Evolutionary conservation across 1,140 invertebrate species (phyloP).

Genomic region (Eciton burchellii): DNA sequence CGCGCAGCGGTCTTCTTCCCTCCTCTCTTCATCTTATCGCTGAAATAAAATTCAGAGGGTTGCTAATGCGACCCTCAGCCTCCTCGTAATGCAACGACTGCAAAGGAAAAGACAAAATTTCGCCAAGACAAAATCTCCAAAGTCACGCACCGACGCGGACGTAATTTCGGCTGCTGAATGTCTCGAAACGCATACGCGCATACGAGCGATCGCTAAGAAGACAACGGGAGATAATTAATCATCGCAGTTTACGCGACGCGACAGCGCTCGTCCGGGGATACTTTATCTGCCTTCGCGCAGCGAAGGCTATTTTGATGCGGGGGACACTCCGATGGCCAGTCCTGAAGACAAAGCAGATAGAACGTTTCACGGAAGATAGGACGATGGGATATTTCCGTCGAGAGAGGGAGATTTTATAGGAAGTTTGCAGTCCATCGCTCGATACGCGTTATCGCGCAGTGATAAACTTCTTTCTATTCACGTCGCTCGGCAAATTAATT

Average conservation of each 20-base stretch:
- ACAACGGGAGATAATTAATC: conserved; percentile 19
- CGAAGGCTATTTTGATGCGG: conserved; percentile 21
- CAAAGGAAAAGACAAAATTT: conserved; percentile 27
- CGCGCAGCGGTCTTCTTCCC: neutral
- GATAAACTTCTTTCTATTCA: neutral
- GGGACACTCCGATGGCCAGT: neutral
- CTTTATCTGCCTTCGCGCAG: conserved; percentile 20
- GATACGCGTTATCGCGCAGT: conserved; percentile 35
- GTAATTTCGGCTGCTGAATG: neutral
- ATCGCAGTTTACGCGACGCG: neutral
- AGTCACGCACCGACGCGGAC: neutral
- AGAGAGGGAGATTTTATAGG: neutral
- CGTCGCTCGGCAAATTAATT: conserved; percentile 28
- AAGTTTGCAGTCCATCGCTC: conserved; percentile 13
- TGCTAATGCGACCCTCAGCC: neutral
- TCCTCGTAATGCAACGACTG: neutral
- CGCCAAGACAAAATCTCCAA: neutral
- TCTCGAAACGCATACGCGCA: neutral
- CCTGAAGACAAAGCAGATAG: neutral
- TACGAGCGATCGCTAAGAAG: neutral
- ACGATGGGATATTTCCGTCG: neutral
- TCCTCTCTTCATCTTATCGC: conserved; percentile 33
- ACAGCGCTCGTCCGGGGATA: neutral
- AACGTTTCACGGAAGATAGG: conserved; percentile 27
- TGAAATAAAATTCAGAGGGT: conserved; percentile 36